Conservation (phyloP, 1,140 invertebrate genomes). For the Drosophila busckii region DNA sequence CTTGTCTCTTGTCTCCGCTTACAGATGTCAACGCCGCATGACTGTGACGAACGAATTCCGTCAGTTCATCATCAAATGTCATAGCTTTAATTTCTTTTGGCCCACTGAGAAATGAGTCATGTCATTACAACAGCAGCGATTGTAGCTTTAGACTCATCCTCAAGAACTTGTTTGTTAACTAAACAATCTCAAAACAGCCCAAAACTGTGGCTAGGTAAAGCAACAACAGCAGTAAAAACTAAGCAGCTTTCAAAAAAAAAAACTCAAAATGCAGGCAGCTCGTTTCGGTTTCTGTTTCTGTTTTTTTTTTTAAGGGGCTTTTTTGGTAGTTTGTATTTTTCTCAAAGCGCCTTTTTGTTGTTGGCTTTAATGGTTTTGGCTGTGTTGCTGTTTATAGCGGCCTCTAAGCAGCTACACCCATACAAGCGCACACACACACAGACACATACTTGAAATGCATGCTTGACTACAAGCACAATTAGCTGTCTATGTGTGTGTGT, state of each 20-base stretch:
- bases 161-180: constrained; percentile 23
- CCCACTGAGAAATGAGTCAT: constrained; percentile 41
- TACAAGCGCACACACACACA: constrained; percentile 19
- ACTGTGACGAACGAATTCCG: constrained; percentile 33
- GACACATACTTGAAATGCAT: constrained; percentile 26
- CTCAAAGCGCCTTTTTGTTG: constrained; percentile 54
- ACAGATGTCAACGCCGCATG: constrained; percentile 20
- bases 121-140: constrained; percentile 28
- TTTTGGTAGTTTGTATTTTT: constrained; percentile 32
- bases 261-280: constrained; percentile 48
- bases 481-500: constrained; percentile 14
- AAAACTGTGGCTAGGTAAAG: constrained; percentile 32
- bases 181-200: constrained; percentile 5
- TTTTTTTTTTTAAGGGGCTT: constrained; percentile 6
- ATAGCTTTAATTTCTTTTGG: constrained; percentile 37
- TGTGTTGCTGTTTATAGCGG: constrained; percentile 39
- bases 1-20: constrained; percentile 9
- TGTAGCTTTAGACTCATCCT: constrained; percentile 9
- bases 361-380: constrained; percentile 30
- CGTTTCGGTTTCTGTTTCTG: constrained; percentile 41
- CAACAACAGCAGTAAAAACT: constrained; percentile 24
- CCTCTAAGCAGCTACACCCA: constrained; percentile 44
- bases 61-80: constrained; percentile 35
- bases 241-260: constrained; percentile 58
- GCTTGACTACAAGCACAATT: constrained; percentile 32